These are phyloP conservation scores for Sussaba pulchella DNA, from an alignment of 2,888 invertebrate genomes.

Conservation along the genomic window DNA sequence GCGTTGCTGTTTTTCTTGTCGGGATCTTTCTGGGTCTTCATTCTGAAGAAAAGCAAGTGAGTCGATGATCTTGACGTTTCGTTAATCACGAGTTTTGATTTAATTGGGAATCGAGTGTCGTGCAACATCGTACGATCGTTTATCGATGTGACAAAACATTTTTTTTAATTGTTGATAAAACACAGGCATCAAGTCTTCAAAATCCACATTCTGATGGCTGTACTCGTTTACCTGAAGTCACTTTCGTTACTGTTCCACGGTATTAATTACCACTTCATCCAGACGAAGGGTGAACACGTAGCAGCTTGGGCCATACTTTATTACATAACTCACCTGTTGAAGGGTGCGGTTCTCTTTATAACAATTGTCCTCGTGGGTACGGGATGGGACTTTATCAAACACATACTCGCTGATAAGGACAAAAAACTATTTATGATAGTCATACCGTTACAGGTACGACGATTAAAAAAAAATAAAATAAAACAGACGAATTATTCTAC, in stretches of 20 bases:
- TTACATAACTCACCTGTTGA: slow-evolving; percentile 98
- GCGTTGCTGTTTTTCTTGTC: slow-evolving; percentile 94
- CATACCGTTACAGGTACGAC: slow-evolving; percentile 98
- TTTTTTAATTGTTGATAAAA: not conserved
- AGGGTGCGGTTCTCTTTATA: slow-evolving; percentile 97
- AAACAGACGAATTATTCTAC: not conserved
- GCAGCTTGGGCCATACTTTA: slow-evolving; percentile 99
- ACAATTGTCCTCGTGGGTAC: slow-evolving; percentile 98
- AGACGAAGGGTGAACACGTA: slow-evolving; percentile 95
- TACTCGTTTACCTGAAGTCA: slow-evolving; percentile 95
- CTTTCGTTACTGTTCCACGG: slow-evolving; percentile 97
- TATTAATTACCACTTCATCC: slow-evolving; percentile 97
- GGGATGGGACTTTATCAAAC: slow-evolving; percentile 99
- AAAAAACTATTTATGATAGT: slow-evolving; percentile 99
- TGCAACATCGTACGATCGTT: not conserved
- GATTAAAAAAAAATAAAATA: slow-evolving; percentile 33
- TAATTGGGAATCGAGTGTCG: not conserved
- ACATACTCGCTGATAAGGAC: slow-evolving; percentile 97
- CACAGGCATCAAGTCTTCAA: slow-evolving; percentile 94
- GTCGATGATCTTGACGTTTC: slow-evolving; percentile 68
- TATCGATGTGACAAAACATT: not conserved
- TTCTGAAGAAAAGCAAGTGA: slow-evolving; percentile 92
- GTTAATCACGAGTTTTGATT: not conserved
- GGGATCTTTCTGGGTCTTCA: slow-evolving; percentile 96
- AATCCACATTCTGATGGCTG: slow-evolving; percentile 98